Evolutionary conservation across 1,140 invertebrate genomes (phyloP).

Genomic region (Meloidogyne hapla): DNA sequence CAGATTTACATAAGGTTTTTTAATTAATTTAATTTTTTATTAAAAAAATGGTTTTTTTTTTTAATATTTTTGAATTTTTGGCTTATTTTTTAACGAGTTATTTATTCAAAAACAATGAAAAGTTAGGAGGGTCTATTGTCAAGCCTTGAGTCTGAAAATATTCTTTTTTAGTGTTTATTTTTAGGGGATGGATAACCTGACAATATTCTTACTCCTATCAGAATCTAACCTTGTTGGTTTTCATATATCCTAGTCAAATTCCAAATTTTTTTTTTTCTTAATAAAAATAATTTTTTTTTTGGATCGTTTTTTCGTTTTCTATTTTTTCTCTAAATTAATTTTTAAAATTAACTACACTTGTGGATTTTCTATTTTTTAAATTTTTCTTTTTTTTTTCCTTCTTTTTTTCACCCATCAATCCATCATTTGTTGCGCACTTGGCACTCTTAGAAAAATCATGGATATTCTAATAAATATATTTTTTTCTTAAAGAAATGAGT

Average conservation of each 20-base stretch:
- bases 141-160: too few relatives aligned
- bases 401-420: neutral
- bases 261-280: neutral
- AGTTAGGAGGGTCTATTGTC: too few relatives aligned
- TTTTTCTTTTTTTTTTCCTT: neutral
- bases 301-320: neutral
- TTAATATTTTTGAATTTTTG: too few relatives aligned
- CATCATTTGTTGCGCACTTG: neutral
- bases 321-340: neutral
- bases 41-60: neutral
- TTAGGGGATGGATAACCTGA: too few relatives aligned
- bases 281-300: neutral
- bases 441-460: neutral
- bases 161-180: too few relatives aligned
- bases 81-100: too few relatives aligned
- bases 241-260: too few relatives aligned
- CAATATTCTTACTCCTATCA: neutral
- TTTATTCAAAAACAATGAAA: neutral
- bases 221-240: too few relatives aligned
- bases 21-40: neutral
- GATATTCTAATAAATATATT: neutral
- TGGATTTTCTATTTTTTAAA: neutral
- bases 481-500: neutral
- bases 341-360: neutral
- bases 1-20: slow-evolving; percentile 77